Percentiles rank a stretch among this genome's conserved stretches.
phyloP scores from a whole-genome alignment of 2,797 vertebrate species.

The Fringilla coelebs region DNA sequence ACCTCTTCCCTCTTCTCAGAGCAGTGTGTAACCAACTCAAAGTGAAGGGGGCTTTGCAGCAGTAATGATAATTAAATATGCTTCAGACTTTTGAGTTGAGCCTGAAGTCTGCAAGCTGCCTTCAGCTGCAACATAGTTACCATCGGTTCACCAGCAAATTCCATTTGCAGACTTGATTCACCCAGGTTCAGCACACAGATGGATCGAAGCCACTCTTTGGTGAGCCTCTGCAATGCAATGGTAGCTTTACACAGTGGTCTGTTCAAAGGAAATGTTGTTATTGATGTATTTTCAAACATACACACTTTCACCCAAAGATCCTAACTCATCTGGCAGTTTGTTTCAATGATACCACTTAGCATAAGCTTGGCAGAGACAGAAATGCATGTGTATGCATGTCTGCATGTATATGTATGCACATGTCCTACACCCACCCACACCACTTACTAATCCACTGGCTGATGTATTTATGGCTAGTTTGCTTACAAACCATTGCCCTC shows the following conservation, averaged over 20 bases:
- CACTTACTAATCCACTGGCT: constrained; percentile 49
- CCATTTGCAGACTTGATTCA: not conserved
- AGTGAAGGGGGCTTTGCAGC: not conserved
- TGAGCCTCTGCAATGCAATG: not conserved
- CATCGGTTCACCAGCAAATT: not conserved
- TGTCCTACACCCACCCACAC: constrained; percentile 30
- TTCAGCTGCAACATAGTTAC: not conserved
- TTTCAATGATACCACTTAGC: constrained; percentile 49
- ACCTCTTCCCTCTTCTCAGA: not conserved
- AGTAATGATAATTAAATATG: not conserved
- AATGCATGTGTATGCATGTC: constrained; percentile 32
- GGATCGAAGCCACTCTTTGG: not conserved
- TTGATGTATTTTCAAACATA: constrained; percentile 16
- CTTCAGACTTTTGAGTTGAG: not conserved
- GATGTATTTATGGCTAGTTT: constrained; percentile 59
- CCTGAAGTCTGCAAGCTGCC: not conserved
- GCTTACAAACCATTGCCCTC: constrained; percentile 46
- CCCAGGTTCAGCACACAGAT: not conserved
- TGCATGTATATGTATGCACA: constrained; percentile 43
- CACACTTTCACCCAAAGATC: constrained; percentile 63
- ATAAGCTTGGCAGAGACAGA: constrained; percentile 33
- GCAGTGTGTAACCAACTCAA: not conserved
- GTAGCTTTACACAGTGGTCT: not conserved
- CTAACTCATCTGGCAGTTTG: constrained; percentile 42
- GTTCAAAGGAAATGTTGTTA: constrained; percentile 21